Conservation (phyloP, 2,888 invertebrate genomes). For the Mesochorus sp. region DNA sequence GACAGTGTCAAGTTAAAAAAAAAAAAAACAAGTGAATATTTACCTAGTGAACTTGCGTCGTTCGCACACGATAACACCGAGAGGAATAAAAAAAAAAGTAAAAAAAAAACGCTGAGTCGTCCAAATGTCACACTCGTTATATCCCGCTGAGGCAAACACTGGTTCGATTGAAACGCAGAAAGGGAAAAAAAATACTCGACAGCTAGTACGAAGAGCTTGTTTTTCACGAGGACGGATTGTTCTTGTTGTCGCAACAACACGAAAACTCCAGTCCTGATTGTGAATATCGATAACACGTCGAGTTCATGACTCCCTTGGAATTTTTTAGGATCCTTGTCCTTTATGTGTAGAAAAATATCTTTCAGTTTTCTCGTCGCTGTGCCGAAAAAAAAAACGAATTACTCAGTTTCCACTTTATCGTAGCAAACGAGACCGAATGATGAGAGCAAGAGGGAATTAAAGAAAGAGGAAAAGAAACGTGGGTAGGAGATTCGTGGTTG, state of each 20-base stretch:
- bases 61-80: not conserved
- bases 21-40: conserved; percentile 8
- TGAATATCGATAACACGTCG: conserved; percentile 12
- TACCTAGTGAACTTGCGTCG: conserved; percentile 44
- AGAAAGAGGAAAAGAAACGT: conserved; percentile 11
- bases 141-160: too few relatives aligned
- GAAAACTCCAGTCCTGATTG: conserved; percentile 21
- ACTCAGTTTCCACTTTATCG: not conserved
- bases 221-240: conserved; percentile 9
- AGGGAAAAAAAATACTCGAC: not conserved
- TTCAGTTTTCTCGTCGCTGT: not conserved
- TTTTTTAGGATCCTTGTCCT: not conserved
- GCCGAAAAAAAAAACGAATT: not conserved
- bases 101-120: conserved; percentile 24
- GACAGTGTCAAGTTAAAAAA: not conserved
- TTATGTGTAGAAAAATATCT: not conserved
- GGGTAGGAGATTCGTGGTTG: not conserved
- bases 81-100: not conserved
- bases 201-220: not conserved
- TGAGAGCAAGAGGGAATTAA: not conserved
- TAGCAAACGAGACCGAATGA: not conserved
- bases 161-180: not conserved
- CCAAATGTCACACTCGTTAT: conserved; percentile 36
- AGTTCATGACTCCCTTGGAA: conserved; percentile 42
- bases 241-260: conserved; percentile 29